These are phyloP conservation scores for Chrysocyon brachyurus DNA, from an alignment of 2,797 vertebrate genomes.

Conservation along the genomic window DNA sequence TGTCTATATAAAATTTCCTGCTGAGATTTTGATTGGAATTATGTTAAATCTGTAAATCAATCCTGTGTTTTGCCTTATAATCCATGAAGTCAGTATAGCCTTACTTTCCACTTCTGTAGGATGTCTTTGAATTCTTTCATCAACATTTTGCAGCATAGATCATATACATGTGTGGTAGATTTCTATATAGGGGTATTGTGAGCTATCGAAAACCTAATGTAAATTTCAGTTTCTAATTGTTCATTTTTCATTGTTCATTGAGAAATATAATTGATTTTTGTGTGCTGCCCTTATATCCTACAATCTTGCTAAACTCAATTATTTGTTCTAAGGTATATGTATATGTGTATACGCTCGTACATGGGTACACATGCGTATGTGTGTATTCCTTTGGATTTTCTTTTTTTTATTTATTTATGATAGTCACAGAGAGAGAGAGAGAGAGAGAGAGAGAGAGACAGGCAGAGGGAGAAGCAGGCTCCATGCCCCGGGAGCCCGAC, in stretches of 20 bases:
- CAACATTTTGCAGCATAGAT: background rate
- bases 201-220: background rate
- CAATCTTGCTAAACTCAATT: background rate
- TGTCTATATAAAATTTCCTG: background rate
- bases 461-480: too few relatives aligned
- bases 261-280: background rate
- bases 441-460: too few relatives aligned
- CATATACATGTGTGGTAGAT: background rate
- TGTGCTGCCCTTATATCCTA: background rate
- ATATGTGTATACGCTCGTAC: background rate
- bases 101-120: background rate
- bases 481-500: too few relatives aligned
- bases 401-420: too few relatives aligned
- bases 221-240: background rate
- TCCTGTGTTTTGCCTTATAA: background rate
- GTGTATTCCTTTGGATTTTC: background rate
- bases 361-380: background rate
- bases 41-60: background rate
- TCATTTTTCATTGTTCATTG: background rate
- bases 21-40: background rate
- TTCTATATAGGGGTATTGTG: background rate
- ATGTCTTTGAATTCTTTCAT: background rate
- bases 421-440: too few relatives aligned
- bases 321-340: background rate
- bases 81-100: background rate